phyloP scores from a whole-genome alignment of 2,888 invertebrate species.

The Melangyna quadrimaculata region DNA sequence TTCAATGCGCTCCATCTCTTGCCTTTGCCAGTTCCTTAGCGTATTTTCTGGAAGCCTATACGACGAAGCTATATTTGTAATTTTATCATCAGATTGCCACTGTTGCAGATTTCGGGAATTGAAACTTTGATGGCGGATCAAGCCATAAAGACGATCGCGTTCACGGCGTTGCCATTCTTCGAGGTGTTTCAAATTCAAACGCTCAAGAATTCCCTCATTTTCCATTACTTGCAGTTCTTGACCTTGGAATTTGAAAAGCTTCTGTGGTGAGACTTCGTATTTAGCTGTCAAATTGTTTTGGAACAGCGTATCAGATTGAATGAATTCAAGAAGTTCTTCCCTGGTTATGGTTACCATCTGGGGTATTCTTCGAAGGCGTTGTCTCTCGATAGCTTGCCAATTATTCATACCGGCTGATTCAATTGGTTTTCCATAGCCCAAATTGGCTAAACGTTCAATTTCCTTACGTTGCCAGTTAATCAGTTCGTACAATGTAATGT shows the following conservation, averaged over 20 bases:
- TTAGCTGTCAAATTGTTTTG: conserved; percentile 75
- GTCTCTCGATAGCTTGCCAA: conserved; percentile 77
- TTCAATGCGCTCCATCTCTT: conserved; percentile 76
- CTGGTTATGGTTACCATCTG: conserved; percentile 76
- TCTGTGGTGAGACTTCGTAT: conserved; percentile 74
- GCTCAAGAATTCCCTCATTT: conserved; percentile 75
- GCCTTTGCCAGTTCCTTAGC: conserved; percentile 77
- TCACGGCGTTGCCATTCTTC: conserved; percentile 77
- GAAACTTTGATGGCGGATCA: conserved; percentile 78
- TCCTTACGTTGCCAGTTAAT: conserved; percentile 76
- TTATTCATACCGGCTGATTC: conserved; percentile 56
- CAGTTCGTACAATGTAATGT: conserved; percentile 75
- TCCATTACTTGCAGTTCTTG: conserved; percentile 74
- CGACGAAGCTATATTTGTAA: conserved; percentile 73
- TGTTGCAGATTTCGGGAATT: conserved; percentile 74
- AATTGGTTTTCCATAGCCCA: conserved; percentile 74
- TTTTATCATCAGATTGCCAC: conserved; percentile 77
- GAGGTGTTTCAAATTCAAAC: conserved; percentile 74
- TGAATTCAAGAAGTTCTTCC: conserved; percentile 76
- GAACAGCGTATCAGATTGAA: conserved; percentile 74
- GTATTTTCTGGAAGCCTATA: conserved; percentile 75
- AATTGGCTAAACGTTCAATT: conserved; percentile 74
- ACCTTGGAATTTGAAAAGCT: conserved; percentile 76
- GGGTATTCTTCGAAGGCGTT: conserved; percentile 76
- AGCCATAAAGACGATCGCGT: conserved; percentile 78